phyloP scores from a whole-genome alignment of 2,888 invertebrate species.

The Mesorhabditis belari region DNA sequence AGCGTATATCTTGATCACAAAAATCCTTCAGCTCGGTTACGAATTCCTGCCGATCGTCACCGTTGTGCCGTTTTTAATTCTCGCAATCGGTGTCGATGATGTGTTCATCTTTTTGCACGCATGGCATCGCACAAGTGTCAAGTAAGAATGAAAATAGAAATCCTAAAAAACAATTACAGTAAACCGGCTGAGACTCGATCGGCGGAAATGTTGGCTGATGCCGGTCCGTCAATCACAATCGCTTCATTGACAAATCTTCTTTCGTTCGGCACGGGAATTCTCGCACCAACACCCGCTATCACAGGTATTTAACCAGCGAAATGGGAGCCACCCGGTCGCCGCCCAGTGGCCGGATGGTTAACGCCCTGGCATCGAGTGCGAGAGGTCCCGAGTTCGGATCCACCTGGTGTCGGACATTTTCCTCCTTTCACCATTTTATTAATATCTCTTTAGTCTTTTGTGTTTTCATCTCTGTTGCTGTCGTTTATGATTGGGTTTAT shows the following conservation, averaged over 20 bases:
- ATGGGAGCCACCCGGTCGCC: no score
- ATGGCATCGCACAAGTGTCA: slow-evolving; percentile 42
- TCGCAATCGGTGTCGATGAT: slow-evolving; percentile 52
- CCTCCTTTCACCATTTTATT: neutral
- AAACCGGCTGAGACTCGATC: slow-evolving; percentile 28
- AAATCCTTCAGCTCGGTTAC: slow-evolving; percentile 37
- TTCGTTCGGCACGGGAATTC: slow-evolving; percentile 49
- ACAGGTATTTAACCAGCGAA: no score
- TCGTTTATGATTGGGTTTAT: slow-evolving; percentile 49
- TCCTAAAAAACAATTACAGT: neutral
- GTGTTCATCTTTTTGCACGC: slow-evolving; percentile 52
- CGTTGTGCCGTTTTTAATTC: slow-evolving; percentile 50
- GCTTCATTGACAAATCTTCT: slow-evolving; percentile 51
- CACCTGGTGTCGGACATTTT: no score
- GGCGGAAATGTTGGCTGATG: slow-evolving; percentile 47
- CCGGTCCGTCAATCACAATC: slow-evolving; percentile 52
- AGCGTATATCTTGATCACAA: neutral
- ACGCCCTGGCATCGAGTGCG: no score
- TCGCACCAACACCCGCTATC: slow-evolving; percentile 51
- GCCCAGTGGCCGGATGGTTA: no score
- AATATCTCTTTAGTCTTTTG: slow-evolving; percentile 45
- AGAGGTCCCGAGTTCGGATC: no score
- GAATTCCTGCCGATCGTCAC: slow-evolving; percentile 51
- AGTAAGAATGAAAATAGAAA: slow-evolving; percentile 7
- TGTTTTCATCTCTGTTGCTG: slow-evolving; percentile 48